Evolutionary conservation across 1,140 invertebrate genomes (phyloP).

Genomic region (Pachypeltis micranthus): DNA sequence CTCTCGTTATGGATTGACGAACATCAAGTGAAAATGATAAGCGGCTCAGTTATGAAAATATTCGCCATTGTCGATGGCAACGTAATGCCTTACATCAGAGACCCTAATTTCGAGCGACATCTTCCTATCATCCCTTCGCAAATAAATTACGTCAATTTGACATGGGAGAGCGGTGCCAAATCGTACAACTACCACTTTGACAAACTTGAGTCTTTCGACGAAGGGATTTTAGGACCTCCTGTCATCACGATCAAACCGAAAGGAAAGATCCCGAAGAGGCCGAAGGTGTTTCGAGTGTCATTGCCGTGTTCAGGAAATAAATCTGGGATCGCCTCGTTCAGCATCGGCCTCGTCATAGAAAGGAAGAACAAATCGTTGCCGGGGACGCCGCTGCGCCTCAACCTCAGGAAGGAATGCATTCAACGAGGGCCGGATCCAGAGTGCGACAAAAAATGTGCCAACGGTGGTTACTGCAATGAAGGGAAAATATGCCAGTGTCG

Average conservation of each 20-base stretch:
- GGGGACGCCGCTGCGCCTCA: slow-evolving; percentile 78
- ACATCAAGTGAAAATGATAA: slow-evolving; percentile 77
- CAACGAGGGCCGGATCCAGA: slow-evolving; percentile 78
- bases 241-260: slow-evolving; percentile 73
- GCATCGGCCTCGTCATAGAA: slow-evolving; percentile 76
- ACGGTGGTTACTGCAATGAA: slow-evolving; percentile 67
- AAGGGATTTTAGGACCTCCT: slow-evolving; percentile 68
- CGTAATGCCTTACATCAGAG: slow-evolving; percentile 70
- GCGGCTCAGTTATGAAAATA: slow-evolving; percentile 75
- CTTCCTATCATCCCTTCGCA: slow-evolving; percentile 81
- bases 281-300: slow-evolving; percentile 84
- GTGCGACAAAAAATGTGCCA: slow-evolving; percentile 72
- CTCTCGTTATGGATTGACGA: slow-evolving; percentile 79
- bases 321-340: slow-evolving; percentile 77
- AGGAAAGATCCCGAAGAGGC: slow-evolving; percentile 67
- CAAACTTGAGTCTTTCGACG: slow-evolving; percentile 66
- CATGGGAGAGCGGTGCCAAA: slow-evolving; percentile 74
- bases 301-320: slow-evolving; percentile 80
- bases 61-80: slow-evolving; percentile 75
- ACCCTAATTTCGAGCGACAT: slow-evolving; percentile 79
- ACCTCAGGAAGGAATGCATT: slow-evolving; percentile 86
- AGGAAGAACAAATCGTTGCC: slow-evolving; percentile 53
- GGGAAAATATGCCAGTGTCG: slow-evolving; percentile 74
- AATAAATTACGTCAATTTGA: slow-evolving; percentile 81
- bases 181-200: slow-evolving; percentile 80